A percentile compares a stretch with the other conserved stretches of the same genome.
phyloP scores from a whole-genome alignment of 2,113 vertebrate genomes.

The Pelecanus crispus region DNA sequence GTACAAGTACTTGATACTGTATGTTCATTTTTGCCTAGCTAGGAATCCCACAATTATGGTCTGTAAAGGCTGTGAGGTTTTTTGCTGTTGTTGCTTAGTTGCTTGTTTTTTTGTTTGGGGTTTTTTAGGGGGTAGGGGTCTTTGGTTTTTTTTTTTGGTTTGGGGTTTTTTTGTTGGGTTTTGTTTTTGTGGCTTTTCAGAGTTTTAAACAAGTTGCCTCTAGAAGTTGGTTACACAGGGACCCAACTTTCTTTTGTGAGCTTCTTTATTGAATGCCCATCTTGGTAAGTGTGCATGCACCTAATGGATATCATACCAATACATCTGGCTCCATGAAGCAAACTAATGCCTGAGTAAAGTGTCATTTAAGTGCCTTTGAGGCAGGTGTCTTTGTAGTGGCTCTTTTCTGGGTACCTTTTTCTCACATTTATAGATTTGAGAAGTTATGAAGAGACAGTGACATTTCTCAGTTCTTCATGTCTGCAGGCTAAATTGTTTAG shows the following conservation, averaged over 20 bases:
- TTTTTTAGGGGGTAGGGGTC: rapidly evolving
- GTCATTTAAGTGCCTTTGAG: neutral
- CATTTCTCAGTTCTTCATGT: neutral
- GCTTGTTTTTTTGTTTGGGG: rapidly evolving
- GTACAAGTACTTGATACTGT: neutral
- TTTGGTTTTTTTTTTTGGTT: neutral
- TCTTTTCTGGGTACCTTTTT: neutral
- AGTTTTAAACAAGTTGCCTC: neutral
- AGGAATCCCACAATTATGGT: neutral
- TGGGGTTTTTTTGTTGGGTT: rapidly evolving
- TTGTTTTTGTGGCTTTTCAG: neutral
- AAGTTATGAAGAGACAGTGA: neutral
- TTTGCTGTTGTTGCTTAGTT: neutral
- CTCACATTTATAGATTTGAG: neutral
- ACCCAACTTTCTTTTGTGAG: neutral
- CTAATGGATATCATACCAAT: neutral
- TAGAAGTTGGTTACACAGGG: neutral
- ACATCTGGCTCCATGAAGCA: neutral
- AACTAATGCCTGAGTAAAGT: neutral
- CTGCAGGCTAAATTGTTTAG: neutral
- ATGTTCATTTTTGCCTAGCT: neutral
- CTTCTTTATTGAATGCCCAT: neutral
- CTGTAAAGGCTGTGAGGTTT: neutral
- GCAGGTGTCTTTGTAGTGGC: neutral
- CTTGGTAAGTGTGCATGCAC: neutral